These are phyloP conservation scores for Chionoecetes opilio DNA, from an alignment of 1,140 invertebrate genomes.

Conservation along the genomic window DNA sequence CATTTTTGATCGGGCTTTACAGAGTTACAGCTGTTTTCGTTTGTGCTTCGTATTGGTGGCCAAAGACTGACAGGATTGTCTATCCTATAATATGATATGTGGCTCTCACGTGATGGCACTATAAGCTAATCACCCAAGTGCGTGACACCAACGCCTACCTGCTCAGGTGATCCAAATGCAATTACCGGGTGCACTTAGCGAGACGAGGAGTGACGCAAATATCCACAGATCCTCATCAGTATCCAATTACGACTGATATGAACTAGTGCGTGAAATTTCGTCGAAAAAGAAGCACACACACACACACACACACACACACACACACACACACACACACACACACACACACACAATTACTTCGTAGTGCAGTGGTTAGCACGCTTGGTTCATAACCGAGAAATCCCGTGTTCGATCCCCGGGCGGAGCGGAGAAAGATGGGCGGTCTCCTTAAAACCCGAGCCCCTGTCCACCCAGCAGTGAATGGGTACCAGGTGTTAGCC, in stretches of 20 bases:
- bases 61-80: too few relatives aligned
- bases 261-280: not conserved
- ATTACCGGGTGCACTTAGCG: not conserved
- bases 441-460: too few relatives aligned
- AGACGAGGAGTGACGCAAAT: not conserved
- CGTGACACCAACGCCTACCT: not conserved
- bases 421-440: too few relatives aligned
- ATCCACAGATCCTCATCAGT: not conserved
- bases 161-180: not conserved
- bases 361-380: too few relatives aligned
- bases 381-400: too few relatives aligned
- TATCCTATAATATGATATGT: too few relatives aligned
- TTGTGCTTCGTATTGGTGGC: too few relatives aligned
- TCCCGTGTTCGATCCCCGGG: too few relatives aligned
- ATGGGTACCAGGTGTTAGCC: too few relatives aligned
- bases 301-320: conserved; percentile 18
- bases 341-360: not conserved
- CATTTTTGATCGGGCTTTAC: too few relatives aligned
- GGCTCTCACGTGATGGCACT: not conserved
- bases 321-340: not conserved
- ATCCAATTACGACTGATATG: not conserved
- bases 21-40: too few relatives aligned
- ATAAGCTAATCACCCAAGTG: not conserved
- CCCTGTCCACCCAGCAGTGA: too few relatives aligned
- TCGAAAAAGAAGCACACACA: not conserved